Percentiles rank a stretch among this genome's conserved stretches.
These are phyloP conservation scores for Limanda limanda DNA, from an alignment of 2,113 vertebrate species.

Conservation along the genomic window DNA sequence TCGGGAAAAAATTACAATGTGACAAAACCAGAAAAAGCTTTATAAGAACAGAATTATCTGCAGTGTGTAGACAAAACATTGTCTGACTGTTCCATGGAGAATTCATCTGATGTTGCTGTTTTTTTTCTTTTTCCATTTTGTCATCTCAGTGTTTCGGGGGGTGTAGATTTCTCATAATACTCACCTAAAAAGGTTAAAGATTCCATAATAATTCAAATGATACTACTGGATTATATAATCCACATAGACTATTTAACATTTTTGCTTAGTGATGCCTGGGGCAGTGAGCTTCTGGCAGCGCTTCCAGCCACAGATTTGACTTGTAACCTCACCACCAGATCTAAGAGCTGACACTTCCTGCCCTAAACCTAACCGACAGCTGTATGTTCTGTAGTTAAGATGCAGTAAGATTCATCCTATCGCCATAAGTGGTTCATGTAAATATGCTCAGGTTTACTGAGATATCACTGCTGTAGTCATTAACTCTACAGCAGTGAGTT, in stretches of 20 bases:
- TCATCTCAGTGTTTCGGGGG: not conserved
- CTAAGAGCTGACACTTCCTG: not conserved
- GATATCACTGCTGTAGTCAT: not conserved
- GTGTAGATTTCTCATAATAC: constrained; percentile 16
- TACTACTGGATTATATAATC: constrained; percentile 50
- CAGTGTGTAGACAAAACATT: constrained; percentile 30
- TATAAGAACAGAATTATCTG: constrained; percentile 35
- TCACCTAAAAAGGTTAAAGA: not conserved
- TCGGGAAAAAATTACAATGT: constrained; percentile 28
- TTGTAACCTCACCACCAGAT: constrained; percentile 1
- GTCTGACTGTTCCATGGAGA: constrained; percentile 46
- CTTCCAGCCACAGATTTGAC: not conserved
- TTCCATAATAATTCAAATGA: constrained; percentile 11
- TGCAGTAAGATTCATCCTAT: not conserved
- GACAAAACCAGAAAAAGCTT: constrained; percentile 46
- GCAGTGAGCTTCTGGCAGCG: constrained; percentile 17
- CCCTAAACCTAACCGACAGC: not conserved
- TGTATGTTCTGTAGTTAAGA: not conserved
- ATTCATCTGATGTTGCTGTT: constrained; percentile 31
- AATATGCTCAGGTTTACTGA: not conserved
- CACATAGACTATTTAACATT: constrained; percentile 22
- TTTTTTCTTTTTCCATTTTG: constrained; percentile 5
- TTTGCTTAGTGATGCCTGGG: constrained; percentile 26
- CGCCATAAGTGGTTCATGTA: not conserved
- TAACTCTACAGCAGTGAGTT: no score